Evolutionary conservation across 1,140 invertebrate genomes (phyloP).

Genomic region (Eupeodes corollae): DNA sequence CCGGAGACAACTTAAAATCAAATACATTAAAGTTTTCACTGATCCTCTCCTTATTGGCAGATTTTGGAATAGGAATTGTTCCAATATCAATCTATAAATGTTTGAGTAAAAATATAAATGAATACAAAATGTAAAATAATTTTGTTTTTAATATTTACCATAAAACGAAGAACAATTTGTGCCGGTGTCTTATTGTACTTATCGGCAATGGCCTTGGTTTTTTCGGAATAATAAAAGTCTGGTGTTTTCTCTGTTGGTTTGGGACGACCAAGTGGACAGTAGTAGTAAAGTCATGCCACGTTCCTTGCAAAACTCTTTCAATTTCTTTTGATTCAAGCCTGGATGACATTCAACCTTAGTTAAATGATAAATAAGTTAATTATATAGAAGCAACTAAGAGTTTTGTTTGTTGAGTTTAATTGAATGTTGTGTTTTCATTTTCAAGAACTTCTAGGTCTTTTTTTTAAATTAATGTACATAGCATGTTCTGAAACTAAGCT

Average conservation of each 20-base stretch:
- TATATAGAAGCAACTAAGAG: no score
- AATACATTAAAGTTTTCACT: constrained; percentile 61
- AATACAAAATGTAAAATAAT: neutral
- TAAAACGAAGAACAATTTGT: constrained; percentile 56
- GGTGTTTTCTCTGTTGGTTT: constrained; percentile 29
- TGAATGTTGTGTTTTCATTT: no score
- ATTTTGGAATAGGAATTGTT: constrained; percentile 62
- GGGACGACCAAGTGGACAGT: constrained; percentile 65
- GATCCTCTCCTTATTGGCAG: constrained; percentile 53
- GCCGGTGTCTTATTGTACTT: constrained; percentile 59
- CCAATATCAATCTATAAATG: constrained; percentile 18
- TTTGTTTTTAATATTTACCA: constrained; percentile 24
- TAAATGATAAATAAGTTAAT: constrained; percentile 39
- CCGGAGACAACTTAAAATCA: constrained; percentile 52
- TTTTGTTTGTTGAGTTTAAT: no score
- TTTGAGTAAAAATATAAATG: neutral
- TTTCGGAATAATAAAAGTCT: constrained; percentile 43
- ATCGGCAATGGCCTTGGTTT: constrained; percentile 47
- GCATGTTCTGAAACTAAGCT: no score
- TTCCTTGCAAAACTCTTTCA: constrained; percentile 61
- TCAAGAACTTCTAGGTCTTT: no score
- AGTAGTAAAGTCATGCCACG: constrained; percentile 59
- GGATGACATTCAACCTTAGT: constrained; percentile 82
- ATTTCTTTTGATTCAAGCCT: constrained; percentile 64
- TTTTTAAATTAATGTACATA: no score